These are phyloP conservation scores for Helicoverpa zea DNA, from an alignment of 1,140 invertebrate species.

Conservation along the genomic window DNA sequence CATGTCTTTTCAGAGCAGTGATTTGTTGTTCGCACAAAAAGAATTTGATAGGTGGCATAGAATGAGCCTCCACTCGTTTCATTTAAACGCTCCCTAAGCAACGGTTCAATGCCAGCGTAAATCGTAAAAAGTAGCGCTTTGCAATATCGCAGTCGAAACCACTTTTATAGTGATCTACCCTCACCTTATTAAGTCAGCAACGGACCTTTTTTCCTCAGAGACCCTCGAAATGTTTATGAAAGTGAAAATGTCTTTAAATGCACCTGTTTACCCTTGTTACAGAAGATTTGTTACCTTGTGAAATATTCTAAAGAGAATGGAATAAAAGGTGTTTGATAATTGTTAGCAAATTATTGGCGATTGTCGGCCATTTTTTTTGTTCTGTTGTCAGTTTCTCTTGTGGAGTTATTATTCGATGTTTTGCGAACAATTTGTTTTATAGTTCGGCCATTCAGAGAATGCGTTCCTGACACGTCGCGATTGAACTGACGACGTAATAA, in stretches of 20 bases:
- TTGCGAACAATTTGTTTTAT: conserved; percentile 40
- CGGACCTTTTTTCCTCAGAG: conserved; percentile 66
- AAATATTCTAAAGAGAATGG: conserved; percentile 1
- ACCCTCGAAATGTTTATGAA: conserved; percentile 73
- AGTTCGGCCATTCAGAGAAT: too few species aligned
- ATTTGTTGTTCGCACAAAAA: too few species aligned
- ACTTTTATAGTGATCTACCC: conserved; percentile 70
- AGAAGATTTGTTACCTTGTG: conserved; percentile 15
- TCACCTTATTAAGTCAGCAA: conserved; percentile 77
- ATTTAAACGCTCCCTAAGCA: not conserved
- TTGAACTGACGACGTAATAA: too few species aligned
- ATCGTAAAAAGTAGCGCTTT: conserved; percentile 68
- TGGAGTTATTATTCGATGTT: conserved; percentile 32
- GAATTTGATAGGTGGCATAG: too few species aligned
- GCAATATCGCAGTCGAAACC: conserved; percentile 67
- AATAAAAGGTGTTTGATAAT: conserved; percentile 6
- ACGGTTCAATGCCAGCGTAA: conserved; percentile 48
- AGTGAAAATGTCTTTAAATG: conserved; percentile 74
- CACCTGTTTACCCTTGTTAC: conserved; percentile 70
- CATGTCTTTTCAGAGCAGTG: too few species aligned
- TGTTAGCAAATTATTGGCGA: conserved; percentile 2
- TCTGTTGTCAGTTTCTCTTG: conserved; percentile 23
- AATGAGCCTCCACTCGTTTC: too few species aligned
- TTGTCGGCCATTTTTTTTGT: conserved; percentile 15
- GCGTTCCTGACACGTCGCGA: too few species aligned